Base-by-base conservation (phyloP, 2,113 vertebrate genomes). In the Antechinus flavipes region DNA sequence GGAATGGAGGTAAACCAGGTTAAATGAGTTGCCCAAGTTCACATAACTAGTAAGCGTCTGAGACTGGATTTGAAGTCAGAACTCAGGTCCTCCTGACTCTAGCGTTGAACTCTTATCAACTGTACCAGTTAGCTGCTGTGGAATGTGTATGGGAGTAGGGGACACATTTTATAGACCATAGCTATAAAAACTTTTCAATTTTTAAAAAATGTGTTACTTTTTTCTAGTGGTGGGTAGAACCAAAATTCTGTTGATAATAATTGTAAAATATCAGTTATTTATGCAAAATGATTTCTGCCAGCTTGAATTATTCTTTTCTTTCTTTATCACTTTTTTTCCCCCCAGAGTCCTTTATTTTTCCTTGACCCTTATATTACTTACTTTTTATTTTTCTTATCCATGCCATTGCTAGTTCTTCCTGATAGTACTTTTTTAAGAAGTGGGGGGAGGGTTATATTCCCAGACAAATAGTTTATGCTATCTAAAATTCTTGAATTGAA, bases 191-290 rank as follows among this genome's bases (percentile, higher is more conserved):
- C 1, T 93, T 93, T 93, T 93, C 84, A 97, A 97, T 94, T 90
- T 93, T 24, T 94, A 93, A 92, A 50, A 50, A 50, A 93, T 89
- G 1, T 91, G 0, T 16, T 8, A 56, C 58, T 3, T 68, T 96
- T 47, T 84, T 93, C 12, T 54, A 27, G 96, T 93, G 22, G 92
- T 47, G 95, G 22, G 2, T 93, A 76, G 54, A 91, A 91, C 27
- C 96, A 97, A 97, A 91, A 95, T 84, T 94, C 94, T 96, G 50
- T 49, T 49, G 46, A 95, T 92, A 84, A 93, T 54, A 49, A 93
- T 76, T 50, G 0, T 50, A 50, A 50, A 50, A 8, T 50, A 8
- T 50, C 61, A 61, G 35, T 56, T 68, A 1, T 58, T 49, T 93
- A 54, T 49, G 26, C 93, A 95, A 94, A 91, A 19, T 92, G 35